These are phyloP conservation scores for Himantopus leucocephalus DNA, from an alignment of 2,113 vertebrate species.

Conservation along the genomic window DNA sequence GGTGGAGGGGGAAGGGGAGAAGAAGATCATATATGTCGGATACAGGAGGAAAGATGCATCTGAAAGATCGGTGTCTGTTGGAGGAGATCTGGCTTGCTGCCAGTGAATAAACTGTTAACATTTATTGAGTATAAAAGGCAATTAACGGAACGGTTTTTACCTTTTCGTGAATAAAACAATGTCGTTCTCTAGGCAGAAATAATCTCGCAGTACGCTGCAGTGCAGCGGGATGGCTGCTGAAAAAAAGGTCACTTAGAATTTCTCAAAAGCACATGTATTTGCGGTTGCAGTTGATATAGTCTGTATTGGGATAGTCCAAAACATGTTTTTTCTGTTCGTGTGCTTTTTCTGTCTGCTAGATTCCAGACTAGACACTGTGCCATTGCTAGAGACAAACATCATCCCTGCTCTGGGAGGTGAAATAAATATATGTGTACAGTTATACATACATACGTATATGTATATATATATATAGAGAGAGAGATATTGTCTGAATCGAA, in stretches of 20 bases:
- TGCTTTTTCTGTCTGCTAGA: background rate
- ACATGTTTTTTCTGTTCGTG: background rate
- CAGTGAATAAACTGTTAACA: background rate
- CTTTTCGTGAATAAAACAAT: background rate
- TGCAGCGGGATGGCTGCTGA: background rate
- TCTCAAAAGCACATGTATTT: background rate
- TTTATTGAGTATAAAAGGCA: background rate
- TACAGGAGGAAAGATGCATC: background rate
- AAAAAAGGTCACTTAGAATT: background rate
- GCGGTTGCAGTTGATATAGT: background rate
- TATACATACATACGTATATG: background rate
- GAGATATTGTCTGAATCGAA: background rate
- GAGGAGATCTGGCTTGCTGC: background rate
- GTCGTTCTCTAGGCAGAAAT: background rate
- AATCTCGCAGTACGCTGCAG: background rate
- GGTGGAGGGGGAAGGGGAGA: background rate
- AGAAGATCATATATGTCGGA: background rate
- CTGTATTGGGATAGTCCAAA: background rate
- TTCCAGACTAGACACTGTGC: background rate
- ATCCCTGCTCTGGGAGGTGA: background rate
- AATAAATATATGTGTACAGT: background rate
- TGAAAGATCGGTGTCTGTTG: slow-evolving; percentile 22
- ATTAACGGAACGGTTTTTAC: background rate
- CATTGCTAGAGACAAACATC: background rate
- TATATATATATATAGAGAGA: background rate